These are phyloP conservation scores for Beris chalybata DNA, from an alignment of 2,888 invertebrate genomes.

Conservation along the genomic window DNA sequence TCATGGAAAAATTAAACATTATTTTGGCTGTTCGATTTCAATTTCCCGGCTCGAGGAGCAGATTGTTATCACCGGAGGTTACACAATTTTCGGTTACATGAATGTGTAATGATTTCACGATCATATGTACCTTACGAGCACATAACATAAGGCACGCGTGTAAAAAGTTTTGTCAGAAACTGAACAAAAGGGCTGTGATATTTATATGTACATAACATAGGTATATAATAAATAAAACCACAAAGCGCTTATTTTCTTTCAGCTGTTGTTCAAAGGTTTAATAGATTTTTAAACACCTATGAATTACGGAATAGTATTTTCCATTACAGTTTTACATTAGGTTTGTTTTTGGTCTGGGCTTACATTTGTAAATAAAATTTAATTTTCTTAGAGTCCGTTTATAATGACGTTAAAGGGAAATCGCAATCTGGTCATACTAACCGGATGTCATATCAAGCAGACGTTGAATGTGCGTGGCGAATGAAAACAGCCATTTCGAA, in stretches of 20 bases:
- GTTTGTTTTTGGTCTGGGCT: no score
- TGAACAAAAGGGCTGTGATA: no score
- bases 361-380: no score
- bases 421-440: no score
- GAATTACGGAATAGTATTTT: no score
- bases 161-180: conserved; percentile 3
- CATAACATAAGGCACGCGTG: conserved; percentile 24
- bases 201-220: neutral
- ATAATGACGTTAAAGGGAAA: no score
- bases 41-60: neutral
- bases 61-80: conserved; percentile 27
- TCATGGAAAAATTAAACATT: conserved; percentile 7
- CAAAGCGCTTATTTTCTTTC: conserved; percentile 6
- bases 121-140: no score
- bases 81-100: conserved; percentile 29
- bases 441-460: no score
- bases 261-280: conserved; percentile 3
- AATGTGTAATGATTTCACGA: conserved; percentile 20
- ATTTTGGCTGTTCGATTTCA: conserved; percentile 10
- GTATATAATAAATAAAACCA: neutral
- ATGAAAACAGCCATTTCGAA: no score
- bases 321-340: no score
- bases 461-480: no score
- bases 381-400: no score
- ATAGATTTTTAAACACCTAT: conserved; percentile 7